Evolutionary conservation across 2,888 invertebrate species (phyloP).

Genomic region (Bellardia pandia): DNA sequence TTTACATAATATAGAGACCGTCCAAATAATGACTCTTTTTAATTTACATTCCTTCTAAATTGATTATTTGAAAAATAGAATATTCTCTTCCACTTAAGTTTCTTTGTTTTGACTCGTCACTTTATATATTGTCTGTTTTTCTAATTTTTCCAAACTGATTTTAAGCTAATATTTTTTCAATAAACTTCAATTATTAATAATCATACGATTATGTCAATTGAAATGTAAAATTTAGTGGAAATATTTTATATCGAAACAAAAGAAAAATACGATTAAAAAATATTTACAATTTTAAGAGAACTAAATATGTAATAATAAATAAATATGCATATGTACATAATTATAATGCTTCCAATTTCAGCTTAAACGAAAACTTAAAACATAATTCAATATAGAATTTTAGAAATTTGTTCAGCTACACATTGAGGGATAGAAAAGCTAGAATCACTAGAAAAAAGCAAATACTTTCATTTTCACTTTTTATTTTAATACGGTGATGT

Average conservation of each 20-base stretch:
- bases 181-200: slow-evolving; percentile 72
- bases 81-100: not conserved
- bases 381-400: too few species aligned
- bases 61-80: too few species aligned
- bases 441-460: too few species aligned
- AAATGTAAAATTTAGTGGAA: slow-evolving; percentile 64
- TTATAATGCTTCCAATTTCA: too few species aligned
- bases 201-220: slow-evolving; percentile 64
- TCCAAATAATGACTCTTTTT: not conserved
- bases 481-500: too few species aligned
- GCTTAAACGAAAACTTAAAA: too few species aligned
- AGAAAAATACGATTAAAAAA: not conserved
- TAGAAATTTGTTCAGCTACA: too few species aligned
- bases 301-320: too few species aligned
- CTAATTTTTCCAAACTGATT: slow-evolving; percentile 17
- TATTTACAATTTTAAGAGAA: not conserved
- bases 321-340: too few species aligned
- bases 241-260: slow-evolving; percentile 3
- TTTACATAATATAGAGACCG: too few species aligned
- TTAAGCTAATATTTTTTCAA: slow-evolving; percentile 62
- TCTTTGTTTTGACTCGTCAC: not conserved
- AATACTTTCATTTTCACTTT: too few species aligned
- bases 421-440: too few species aligned
- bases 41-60: not conserved
- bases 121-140: not conserved